Evolutionary conservation across 2,113 vertebrate species (phyloP).

Genomic region (Lethenteron camtschaticum): DNA sequence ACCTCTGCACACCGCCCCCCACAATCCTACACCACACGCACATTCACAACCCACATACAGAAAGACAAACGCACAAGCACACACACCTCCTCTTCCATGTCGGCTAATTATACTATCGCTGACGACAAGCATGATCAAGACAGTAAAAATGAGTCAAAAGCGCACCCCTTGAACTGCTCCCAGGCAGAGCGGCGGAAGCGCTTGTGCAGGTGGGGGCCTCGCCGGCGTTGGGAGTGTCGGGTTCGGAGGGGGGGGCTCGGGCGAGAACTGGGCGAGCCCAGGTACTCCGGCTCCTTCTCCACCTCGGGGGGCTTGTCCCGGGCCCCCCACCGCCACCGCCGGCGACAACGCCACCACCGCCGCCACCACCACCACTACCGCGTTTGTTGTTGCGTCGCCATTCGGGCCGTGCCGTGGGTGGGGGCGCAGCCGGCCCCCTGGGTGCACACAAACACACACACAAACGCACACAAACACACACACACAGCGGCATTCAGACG

Average conservation of each 20-base stretch:
- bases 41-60: background rate
- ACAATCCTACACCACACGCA: background rate
- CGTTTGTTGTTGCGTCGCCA: too few species aligned
- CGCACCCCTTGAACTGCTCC: constrained; percentile 3
- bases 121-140: too few species aligned
- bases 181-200: constrained; percentile 4
- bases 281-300: background rate
- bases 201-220: background rate
- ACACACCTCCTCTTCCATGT: background rate
- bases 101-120: too few species aligned
- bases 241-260: constrained; percentile 1
- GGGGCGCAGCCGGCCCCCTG: too few species aligned
- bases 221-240: background rate
- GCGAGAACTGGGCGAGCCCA: constrained; percentile 1
- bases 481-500: background rate
- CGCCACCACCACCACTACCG: too few species aligned
- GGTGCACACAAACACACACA: background rate
- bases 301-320: background rate
- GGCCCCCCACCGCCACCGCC: background rate
- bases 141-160: background rate
- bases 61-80: background rate
- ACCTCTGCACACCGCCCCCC: too few species aligned
- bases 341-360: background rate
- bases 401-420: too few species aligned
- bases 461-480: background rate